A percentile compares a stretch with the other conserved stretches of the same genome.
Conservation (phyloP, 1,140 invertebrate genomes). For the Carcinoscorpius rotundicauda region DNA sequence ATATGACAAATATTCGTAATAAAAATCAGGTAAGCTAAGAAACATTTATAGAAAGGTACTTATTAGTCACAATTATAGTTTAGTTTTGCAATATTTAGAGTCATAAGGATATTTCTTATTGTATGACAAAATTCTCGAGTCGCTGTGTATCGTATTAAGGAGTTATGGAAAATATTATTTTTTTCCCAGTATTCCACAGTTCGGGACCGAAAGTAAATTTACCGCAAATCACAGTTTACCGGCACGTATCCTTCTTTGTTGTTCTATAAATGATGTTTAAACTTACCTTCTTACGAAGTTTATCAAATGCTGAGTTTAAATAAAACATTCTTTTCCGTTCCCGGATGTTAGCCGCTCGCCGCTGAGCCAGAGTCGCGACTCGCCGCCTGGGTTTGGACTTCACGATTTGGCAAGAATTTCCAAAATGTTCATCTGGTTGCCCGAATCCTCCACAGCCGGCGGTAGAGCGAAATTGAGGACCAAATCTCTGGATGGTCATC, state of each 20-base stretch:
- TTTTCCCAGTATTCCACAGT: background rate
- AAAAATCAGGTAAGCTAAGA: no score
- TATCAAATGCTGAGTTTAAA: constrained; percentile 94
- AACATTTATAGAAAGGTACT: no score
- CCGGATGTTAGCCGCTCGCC: constrained; percentile 84
- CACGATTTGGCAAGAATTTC: background rate
- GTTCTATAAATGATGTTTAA: background rate
- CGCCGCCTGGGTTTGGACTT: constrained; percentile 49
- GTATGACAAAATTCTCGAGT: no score
- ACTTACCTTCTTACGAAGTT: constrained; percentile 69
- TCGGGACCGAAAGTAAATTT: background rate
- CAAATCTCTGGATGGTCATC: constrained; percentile 2
- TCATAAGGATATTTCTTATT: no score
- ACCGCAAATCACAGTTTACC: background rate
- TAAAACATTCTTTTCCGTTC: constrained; percentile 93
- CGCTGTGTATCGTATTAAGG: no score
- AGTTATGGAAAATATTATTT: no score
- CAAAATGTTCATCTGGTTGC: background rate
- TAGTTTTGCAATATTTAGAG: no score
- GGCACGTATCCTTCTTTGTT: background rate
- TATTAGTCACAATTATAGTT: no score
- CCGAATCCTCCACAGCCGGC: background rate
- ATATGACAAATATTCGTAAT: no score
- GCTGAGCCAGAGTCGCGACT: constrained; percentile 76
- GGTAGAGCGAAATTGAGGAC: constrained; percentile 1